Base-by-base conservation (phyloP, 2,888 invertebrate species). In the Lasius fuliginosus region DNA sequence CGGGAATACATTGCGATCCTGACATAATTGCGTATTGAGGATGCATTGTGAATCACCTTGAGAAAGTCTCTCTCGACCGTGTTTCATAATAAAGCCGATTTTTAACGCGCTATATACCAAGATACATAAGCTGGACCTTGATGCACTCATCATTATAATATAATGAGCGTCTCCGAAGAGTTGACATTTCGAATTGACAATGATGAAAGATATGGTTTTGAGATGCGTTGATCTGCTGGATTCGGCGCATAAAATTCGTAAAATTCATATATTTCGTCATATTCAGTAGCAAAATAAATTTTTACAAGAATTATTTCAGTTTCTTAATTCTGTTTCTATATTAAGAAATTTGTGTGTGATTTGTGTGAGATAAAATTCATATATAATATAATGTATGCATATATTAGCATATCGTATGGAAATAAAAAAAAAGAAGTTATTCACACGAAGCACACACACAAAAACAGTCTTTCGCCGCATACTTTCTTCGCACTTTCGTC, bases 401-500 rank as follows among this genome's bases (percentile, higher is more conserved):
- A 53, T 2, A 53, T 53, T n/a, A 53, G 46, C 46, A 56, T 56
- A n/a, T n/a, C 1, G 15, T 30, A 42, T 23, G 23, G 36, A 42
- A 33, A 49, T 15, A 40, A 53, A 42, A 65, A 23, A 42, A 62
- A 49, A 30, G n/a, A 18, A 65, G n/a, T 33, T 76, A 77, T 67
- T 67, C n/a, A 3, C 33, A 30, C 23, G 30, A 30, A 23, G 46
- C 36, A 36, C 36, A 5, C 33, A 33, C 33, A 33, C 42, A 27
- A 69, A 46, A 46, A 79, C 12, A 53, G 27, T 79, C 46, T 33
- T 42, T 58, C 68, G 75, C 18, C 69, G 33, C 36, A 46, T 64
- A 46, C 60, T 71, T 71, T 73, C 74, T 65, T 75, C 68, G 68
- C 62, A 27, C 40, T 42, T 65, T 75, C 81, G 67, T 89, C 67